Conservation (phyloP, 2,888 invertebrate genomes). For the Diarsia dahlii region DNA sequence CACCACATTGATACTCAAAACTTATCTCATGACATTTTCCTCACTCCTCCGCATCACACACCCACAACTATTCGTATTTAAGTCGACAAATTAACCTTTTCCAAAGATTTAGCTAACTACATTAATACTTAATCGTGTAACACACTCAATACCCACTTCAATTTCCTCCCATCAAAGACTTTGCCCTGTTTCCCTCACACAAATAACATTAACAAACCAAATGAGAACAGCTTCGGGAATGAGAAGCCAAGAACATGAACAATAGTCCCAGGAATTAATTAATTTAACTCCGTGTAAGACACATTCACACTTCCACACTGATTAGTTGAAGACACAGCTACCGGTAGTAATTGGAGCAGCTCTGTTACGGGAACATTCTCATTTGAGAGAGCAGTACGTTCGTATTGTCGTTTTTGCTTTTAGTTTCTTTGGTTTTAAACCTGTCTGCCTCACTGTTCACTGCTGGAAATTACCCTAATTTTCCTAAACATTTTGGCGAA, state of each 20-base stretch:
- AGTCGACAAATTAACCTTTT: not conserved
- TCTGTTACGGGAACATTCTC: not conserved
- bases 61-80: not conserved
- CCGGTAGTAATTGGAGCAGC: not conserved
- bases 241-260: slow-evolving; percentile 29
- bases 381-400: not conserved
- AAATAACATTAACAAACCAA: slow-evolving; percentile 34
- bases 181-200: not conserved
- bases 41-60: no score
- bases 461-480: not conserved
- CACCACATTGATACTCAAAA: no score
- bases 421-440: not conserved
- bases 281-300: slow-evolving; percentile 39
- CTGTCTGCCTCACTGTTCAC: not conserved
- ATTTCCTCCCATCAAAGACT: not conserved
- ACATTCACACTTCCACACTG: slow-evolving; percentile 32
- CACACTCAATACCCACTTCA: not conserved
- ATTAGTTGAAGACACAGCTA: slow-evolving; percentile 32
- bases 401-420: not conserved
- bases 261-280: slow-evolving; percentile 54
- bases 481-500: not conserved
- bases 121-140: not conserved
- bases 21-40: no score
- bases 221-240: slow-evolving; percentile 29
- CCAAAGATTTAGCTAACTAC: not conserved